Evolutionary conservation across 2,797 vertebrate genomes (phyloP).

Genomic region (Clamator glandarius): DNA sequence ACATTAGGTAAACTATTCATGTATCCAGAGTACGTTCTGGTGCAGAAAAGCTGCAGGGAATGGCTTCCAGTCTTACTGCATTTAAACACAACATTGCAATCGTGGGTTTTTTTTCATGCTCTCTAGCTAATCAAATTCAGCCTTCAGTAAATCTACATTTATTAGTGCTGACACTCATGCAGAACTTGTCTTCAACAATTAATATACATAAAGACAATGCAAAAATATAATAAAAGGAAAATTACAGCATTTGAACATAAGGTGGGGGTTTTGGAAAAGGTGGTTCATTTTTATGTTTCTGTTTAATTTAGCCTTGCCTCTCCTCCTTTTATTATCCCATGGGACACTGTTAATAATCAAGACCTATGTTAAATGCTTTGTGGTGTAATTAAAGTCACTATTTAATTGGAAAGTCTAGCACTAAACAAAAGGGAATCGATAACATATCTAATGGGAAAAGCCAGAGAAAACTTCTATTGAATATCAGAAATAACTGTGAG

Average conservation of each 20-base stretch:
- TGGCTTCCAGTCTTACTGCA: background rate
- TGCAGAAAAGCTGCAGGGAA: background rate
- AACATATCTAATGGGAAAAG: constrained; percentile 37
- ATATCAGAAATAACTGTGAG: background rate
- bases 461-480: background rate
- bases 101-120: constrained; percentile 28
- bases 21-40: background rate
- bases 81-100: constrained; percentile 54
- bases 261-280: constrained; percentile 4
- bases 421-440: constrained; percentile 71
- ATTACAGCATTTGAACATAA: background rate
- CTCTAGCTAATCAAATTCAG: constrained; percentile 1
- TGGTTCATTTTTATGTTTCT: constrained; percentile 50
- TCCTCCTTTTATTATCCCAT: constrained; percentile 46
- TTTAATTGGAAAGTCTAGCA: constrained; percentile 72
- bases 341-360: constrained; percentile 66
- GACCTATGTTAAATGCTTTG: constrained; percentile 63
- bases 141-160: constrained; percentile 16
- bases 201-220: constrained; percentile 30
- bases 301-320: constrained; percentile 64
- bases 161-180: constrained; percentile 42
- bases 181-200: constrained; percentile 28
- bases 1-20: constrained; percentile 22
- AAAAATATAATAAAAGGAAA: constrained; percentile 2
- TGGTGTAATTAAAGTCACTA: constrained; percentile 71